Evolutionary conservation across 2,797 vertebrate species (phyloP), one percentile per base, ranked within the genome.

Genomic region (Urosaurus nigricauda): DNA sequence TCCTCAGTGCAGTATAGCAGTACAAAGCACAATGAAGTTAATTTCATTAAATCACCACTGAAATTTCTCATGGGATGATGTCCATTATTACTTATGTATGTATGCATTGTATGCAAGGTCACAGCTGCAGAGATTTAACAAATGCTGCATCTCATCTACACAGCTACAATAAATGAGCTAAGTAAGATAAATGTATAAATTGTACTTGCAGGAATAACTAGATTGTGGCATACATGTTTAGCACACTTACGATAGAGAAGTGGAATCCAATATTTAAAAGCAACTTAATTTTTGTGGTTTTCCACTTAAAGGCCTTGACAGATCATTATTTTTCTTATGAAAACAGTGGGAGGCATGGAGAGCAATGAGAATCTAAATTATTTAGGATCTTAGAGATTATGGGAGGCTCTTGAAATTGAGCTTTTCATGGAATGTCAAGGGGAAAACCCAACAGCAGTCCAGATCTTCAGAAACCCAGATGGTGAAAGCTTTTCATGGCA

Each of bases 121-220:
- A 63, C 35, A 70, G 63, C 16, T 89, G 65, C 37, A 84, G 75
- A 47, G 53, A 47, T 74, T 85, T 85, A 89, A 84, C 81, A 68
- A 63, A 78, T 84, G 63, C 11, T 75, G 68, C 47, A 56, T 53
- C 81, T 90, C 92, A 88, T 93, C 90, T 90, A 89, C 83, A 91
- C 85, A 84, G 83, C 89, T 91, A 94, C 93, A 94, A 91, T 92
- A 92, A 93, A 91, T 84, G 90, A 92, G 85, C 53, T 84, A 90
- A 93, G 93, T 87, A 93, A 95, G 90, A 83, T 63, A 92, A 93
- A 91, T 91, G 88, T 91, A 84, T 29, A 82, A 94, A 93, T 78
- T 88, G 75, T 26, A 92, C 56, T 80, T 77, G 51, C 83, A 37
- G 65, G 89, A 89, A 68, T 77, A 91, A 92, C 82, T 75, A 78